phyloP scores from a whole-genome alignment of 2,113 vertebrate species.

The Macheiramphus alcinus region DNA sequence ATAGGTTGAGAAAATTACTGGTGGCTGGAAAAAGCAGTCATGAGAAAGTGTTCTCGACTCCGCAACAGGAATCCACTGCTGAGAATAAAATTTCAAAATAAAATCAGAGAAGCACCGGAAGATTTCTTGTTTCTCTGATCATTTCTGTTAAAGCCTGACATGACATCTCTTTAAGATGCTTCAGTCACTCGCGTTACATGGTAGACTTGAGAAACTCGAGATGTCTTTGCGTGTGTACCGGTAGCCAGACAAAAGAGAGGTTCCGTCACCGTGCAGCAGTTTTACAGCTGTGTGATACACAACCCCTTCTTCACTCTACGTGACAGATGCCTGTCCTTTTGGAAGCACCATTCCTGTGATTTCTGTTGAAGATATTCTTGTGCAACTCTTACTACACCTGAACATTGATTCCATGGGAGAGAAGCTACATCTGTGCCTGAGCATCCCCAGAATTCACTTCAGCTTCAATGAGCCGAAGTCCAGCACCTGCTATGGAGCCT shows the following conservation, averaged over 20 bases:
- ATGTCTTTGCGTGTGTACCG: not conserved
- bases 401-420: not conserved
- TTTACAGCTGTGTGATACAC: not conserved
- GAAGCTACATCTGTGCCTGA: not conserved
- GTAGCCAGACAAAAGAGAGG: not conserved
- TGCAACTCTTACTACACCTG: not conserved
- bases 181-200: not conserved
- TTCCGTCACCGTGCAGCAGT: not conserved
- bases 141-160: not conserved
- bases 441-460: not conserved
- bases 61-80: rapidly evolving
- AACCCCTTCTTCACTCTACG: not conserved
- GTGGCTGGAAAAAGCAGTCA: not conserved
- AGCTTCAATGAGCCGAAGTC: not conserved
- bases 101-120: not conserved
- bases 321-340: not conserved
- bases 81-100: not conserved
- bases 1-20: not conserved
- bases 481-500: rapidly evolving
- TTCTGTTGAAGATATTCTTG: not conserved
- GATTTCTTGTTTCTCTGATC: not conserved
- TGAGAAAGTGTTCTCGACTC: not conserved
- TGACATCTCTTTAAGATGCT: not conserved
- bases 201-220: not conserved
- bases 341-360: not conserved